A percentile compares a stretch with the other conserved stretches of the same genome.
Evolutionary conservation across 2,888 invertebrate species (phyloP).

Genomic region (Epistrophe grossulariae): DNA sequence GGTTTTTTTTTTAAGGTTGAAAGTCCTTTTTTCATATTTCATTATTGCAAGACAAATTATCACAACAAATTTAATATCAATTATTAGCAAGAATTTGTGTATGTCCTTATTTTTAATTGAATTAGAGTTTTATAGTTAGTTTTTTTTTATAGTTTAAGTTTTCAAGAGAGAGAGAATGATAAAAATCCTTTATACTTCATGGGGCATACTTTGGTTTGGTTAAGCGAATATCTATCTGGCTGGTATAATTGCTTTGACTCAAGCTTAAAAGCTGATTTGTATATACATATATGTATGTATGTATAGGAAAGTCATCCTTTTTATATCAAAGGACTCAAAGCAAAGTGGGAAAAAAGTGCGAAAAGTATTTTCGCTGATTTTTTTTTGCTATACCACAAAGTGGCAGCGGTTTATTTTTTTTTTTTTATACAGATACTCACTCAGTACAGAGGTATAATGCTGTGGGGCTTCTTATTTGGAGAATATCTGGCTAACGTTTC

Average conservation of each 20-base stretch:
- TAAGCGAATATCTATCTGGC: slow-evolving; percentile 12
- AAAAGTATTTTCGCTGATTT: slow-evolving; percentile 16
- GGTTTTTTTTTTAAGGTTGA: not conserved
- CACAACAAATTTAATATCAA: not conserved
- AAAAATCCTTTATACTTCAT: not conserved
- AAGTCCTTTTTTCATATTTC: not conserved
- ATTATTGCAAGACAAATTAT: not conserved
- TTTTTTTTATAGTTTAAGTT: not conserved
- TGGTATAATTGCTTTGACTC: slow-evolving; percentile 36
- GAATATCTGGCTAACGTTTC: not conserved
- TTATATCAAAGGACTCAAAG: slow-evolving; percentile 40
- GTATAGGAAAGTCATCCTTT: slow-evolving; percentile 12
- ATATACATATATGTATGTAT: too few species aligned
- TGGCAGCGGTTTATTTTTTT: slow-evolving; percentile 52
- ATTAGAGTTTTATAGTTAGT: not conserved
- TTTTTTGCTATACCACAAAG: slow-evolving; percentile 37
- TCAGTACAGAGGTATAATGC: not conserved
- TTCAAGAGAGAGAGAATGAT: not conserved
- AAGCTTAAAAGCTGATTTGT: slow-evolving; percentile 8
- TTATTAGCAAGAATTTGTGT: not conserved
- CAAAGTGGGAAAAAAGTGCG: slow-evolving; percentile 34
- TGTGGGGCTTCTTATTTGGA: not conserved
- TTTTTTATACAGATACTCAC: not conserved
- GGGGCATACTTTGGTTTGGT: not conserved
- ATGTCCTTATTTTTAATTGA: not conserved